These are phyloP conservation scores for Marcusenius ussheri DNA, from an alignment of 2,113 vertebrate genomes.

Conservation along the genomic window DNA sequence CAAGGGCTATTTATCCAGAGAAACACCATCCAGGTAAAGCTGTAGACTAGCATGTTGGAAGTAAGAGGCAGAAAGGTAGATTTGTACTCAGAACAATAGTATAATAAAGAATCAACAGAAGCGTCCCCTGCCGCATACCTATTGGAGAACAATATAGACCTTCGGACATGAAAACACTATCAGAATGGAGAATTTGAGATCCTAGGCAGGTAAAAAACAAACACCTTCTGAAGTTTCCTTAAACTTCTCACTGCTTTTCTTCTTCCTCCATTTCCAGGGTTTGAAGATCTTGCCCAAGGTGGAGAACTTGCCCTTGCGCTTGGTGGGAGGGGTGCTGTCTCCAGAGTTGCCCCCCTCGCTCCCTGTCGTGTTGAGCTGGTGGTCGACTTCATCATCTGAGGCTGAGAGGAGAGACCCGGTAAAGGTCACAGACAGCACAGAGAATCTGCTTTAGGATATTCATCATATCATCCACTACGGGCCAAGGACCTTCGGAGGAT, in stretches of 20 bases:
- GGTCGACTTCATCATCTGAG: slow-evolving; percentile 74
- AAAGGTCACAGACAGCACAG: background rate
- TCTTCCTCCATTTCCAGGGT: slow-evolving; percentile 99
- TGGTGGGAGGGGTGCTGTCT: slow-evolving; percentile 77
- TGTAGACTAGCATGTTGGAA: background rate
- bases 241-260: slow-evolving; percentile 96
- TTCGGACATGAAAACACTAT: background rate
- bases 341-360: slow-evolving; percentile 73
- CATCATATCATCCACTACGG: background rate
- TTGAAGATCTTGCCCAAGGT: slow-evolving; percentile 96
- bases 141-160: background rate
- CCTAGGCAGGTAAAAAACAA: background rate
- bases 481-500: background rate
- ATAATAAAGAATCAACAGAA: background rate
- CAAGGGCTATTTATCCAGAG: background rate
- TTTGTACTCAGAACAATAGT: background rate
- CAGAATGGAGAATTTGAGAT: background rate
- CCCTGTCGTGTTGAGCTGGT: slow-evolving; percentile 64
- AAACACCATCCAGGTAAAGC: background rate
- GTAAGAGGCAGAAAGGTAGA: background rate
- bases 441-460: background rate
- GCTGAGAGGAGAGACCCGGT: background rate
- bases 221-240: slow-evolving; percentile 88
- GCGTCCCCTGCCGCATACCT: background rate
- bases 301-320: slow-evolving; percentile 94